phyloP scores from a whole-genome alignment of 2,113 vertebrate genomes.

The Pelecanus crispus region DNA sequence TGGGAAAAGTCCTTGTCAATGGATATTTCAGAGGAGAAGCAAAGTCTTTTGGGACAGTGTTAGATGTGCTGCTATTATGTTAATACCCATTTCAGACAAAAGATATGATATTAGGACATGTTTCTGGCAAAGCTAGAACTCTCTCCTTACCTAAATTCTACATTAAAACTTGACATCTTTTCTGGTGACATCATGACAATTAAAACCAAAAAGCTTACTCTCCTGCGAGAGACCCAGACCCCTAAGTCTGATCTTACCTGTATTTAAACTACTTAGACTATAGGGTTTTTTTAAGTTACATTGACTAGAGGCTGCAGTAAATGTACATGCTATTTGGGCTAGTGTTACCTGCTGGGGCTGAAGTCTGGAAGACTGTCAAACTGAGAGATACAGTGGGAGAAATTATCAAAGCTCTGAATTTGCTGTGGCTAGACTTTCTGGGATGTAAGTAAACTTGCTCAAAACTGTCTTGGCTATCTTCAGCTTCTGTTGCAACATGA shows the following conservation, averaged over 20 bases:
- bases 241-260: neutral
- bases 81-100: neutral
- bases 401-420: neutral
- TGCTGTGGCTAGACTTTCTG: neutral
- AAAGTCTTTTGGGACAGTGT: neutral
- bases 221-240: neutral
- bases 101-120: neutral
- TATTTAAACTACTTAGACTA: neutral
- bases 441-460: neutral
- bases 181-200: neutral
- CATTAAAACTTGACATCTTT: neutral
- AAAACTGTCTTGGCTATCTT: neutral
- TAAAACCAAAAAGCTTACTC: neutral
- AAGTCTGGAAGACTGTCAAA: neutral
- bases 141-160: neutral
- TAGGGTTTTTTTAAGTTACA: neutral
- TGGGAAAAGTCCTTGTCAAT: neutral
- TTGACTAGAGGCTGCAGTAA: neutral
- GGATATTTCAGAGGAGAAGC: neutral
- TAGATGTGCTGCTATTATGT: neutral
- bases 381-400: neutral
- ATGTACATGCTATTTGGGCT: accelerated
- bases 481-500: neutral
- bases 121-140: neutral
- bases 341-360: neutral